Base-by-base conservation (phyloP, 2,888 invertebrate genomes). In the Drosophila prostipennis region DNA sequence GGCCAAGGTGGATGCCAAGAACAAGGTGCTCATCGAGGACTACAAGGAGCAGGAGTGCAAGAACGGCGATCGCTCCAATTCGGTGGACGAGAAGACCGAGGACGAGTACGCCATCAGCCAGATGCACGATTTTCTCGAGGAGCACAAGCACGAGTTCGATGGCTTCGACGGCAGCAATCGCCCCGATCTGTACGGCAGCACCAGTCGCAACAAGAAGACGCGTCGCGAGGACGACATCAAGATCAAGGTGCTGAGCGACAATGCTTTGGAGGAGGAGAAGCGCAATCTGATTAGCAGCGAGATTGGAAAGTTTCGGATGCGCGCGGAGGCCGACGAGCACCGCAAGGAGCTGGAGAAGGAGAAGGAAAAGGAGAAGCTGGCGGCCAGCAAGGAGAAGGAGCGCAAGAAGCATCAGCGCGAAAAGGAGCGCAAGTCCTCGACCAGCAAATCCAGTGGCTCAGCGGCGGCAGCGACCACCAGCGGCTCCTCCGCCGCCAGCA, bases 1-100 rank as follows among this genome's bases (percentile, higher is more conserved):
- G 67, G 99, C 98, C 32, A 97, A 98, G 93, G 98, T 98, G 29
- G 99, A 99, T 93, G 98, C 98, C 70, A 99, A 99, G 94, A 98
- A 98, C 88, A 98, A 98, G 93, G 96, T 96, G 65, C 95, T 98
- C 73, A 94, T 99, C 77, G 98, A 98, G 91, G 96, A 97, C 75
- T 99, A 97, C 92, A 98, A 98, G 94, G 96, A 96, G 76, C 95
- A 95, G 88, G 93, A 94, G 89, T 91, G 94, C 69, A 84, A 88
- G 42, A 86, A 88, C 67, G 84, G 88, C n/a, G 72, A 73, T 6
- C 93, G 93, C n/a, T 91, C 91, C 72, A 93, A 92, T 40, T 90
- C 93, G 67, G 94, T 94, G 76, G 93, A 93, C 73, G 95, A 94
- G 79, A 94, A 94, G 52, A 90, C 93, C 37, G 93, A 94, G 71